These are phyloP conservation scores for Cheilosia pagana DNA, from an alignment of 2,888 invertebrate genomes.

Conservation along the genomic window DNA sequence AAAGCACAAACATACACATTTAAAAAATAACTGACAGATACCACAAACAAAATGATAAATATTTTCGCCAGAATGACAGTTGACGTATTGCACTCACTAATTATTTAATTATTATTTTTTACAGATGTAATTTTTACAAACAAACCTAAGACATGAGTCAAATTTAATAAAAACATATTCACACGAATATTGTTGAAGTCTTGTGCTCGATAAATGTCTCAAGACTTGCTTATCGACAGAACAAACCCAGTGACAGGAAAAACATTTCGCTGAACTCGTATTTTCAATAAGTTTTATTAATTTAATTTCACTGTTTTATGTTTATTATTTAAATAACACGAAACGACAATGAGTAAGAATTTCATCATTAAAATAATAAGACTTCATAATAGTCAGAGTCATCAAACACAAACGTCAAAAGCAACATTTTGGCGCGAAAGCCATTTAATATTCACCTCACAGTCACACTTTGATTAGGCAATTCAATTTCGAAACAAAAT, in stretches of 20 bases:
- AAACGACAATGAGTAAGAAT: background rate
- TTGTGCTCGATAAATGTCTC: background rate
- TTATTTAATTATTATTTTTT: no score
- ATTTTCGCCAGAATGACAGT: no score
- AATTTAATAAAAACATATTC: no score
- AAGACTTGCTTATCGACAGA: background rate
- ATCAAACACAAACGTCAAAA: background rate
- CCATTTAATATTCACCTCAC: slow-evolving; percentile 51
- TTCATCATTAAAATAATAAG: no score
- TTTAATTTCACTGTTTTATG: slow-evolving; percentile 18
- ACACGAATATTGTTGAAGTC: background rate
- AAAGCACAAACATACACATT: no score
- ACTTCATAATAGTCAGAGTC: background rate
- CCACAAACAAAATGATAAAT: no score
- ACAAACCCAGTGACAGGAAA: background rate
- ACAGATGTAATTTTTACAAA: no score
- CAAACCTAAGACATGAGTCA: no score
- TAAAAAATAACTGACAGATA: no score
- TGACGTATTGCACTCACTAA: no score
- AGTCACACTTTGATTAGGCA: slow-evolving; percentile 13
- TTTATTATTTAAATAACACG: slow-evolving; percentile 44
- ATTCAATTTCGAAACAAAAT: background rate
- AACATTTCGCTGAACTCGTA: slow-evolving; percentile 33
- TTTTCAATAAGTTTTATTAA: slow-evolving; percentile 2
- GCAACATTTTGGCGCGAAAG: slow-evolving; percentile 48